Evolutionary conservation across 2,113 vertebrate genomes (phyloP), one percentile per base, ranked within the genome.

Genomic region (Oenanthe melanoleuca): DNA sequence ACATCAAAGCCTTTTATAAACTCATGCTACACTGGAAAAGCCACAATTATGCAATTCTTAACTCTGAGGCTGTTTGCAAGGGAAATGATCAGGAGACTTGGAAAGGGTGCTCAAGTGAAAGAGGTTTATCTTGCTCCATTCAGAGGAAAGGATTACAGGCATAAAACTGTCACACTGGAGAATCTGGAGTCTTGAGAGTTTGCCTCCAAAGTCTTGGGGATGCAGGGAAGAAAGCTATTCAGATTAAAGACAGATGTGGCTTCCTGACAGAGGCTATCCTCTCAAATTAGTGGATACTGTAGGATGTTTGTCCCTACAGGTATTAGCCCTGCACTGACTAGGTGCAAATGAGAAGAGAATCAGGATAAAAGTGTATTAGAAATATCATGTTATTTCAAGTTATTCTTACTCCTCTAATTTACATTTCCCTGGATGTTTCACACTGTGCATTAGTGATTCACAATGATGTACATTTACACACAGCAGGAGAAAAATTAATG

Each of bases 401-500:
- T 73, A 83, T 49, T 77, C 50, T 74, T 60, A 12, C 13, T 63
- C 66, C 70, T 88, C 63, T 49, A 50, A 88, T 90, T 83, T 90
- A 38, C 75, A 90, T 80, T 69, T 77, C 75, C 82, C 80, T 65
- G 82, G 86, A 37, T 59, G 52, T 77, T 88, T 88, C 82, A 73
- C 56, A 59, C 64, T n/a, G n/a, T 55, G 82, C 86, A 55, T 90
- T 86, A 84, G 56, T 29, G 75, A 95, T 88, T 95, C 95, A 81
- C 88, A 71, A 34, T 8, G 22, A 90, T 25, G 80, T 52, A 80
- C 57, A 57, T 71, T 86, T 84, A 86, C 88, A 93, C 82, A 61
- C 53, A 92, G 92, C 90, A 84, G 69, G 70, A 78, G 45, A 49
- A 95, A 93, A 94, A 86, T 45, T 90, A 74, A 95, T 84, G 82